phyloP scores from a whole-genome alignment of 2,888 invertebrate genomes.

The Congeria kusceri region DNA sequence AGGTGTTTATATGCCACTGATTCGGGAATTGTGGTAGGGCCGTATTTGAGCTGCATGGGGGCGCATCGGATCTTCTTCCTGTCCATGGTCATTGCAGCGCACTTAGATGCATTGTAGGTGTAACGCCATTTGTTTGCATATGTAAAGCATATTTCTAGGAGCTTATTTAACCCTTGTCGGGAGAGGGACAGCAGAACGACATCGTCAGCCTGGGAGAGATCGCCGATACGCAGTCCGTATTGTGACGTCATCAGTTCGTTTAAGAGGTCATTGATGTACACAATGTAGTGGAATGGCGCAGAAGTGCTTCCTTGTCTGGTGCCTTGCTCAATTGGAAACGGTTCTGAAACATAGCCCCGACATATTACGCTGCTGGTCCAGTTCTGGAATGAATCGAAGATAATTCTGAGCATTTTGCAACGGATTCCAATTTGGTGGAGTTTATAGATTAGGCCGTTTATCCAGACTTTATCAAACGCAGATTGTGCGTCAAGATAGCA shows the following conservation, averaged over 20 bases:
- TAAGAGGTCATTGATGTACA: constrained; percentile 6
- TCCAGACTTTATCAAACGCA: constrained; percentile 5
- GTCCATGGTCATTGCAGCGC: neutral
- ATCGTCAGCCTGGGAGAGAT: constrained; percentile 15
- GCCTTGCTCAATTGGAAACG: neutral
- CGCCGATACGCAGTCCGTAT: constrained; percentile 1
- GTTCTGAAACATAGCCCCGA: neutral
- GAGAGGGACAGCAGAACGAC: constrained; percentile 11
- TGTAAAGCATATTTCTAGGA: neutral
- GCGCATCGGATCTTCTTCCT: no score
- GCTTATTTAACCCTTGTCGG: neutral
- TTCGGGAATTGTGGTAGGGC: neutral
- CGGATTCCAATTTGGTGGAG: neutral
- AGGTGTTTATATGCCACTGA: constrained; percentile 8
- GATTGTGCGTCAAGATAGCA: no score
- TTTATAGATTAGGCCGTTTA: constrained; percentile 10
- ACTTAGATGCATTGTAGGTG: constrained; percentile 13
- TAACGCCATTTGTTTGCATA: constrained; percentile 17
- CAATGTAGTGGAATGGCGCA: constrained; percentile 13
- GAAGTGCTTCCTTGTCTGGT: constrained; percentile 17
- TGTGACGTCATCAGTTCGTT: neutral
- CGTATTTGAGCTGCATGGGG: no score
- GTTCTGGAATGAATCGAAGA: neutral
- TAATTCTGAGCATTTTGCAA: neutral
- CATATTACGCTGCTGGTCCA: constrained; percentile 1